Evolutionary conservation across 2,888 invertebrate species (phyloP).

Genomic region (Tachina grossa): DNA sequence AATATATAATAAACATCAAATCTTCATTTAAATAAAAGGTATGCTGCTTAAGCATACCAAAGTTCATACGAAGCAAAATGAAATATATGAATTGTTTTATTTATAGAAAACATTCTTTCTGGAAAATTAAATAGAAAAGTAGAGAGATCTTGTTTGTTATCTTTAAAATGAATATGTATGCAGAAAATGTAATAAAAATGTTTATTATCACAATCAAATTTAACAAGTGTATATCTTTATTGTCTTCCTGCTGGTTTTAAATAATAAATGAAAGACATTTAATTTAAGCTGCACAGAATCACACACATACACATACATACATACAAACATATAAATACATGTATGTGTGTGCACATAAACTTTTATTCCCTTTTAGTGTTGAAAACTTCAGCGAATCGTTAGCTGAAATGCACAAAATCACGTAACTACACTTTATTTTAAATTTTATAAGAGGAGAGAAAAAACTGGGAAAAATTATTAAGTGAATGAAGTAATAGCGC

Average conservation of each 20-base stretch:
- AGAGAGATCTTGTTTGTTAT: slow-evolving; percentile 5
- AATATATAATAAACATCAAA: neutral
- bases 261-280: slow-evolving; percentile 51
- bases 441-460: too few relatives aligned
- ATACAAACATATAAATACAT: too few relatives aligned
- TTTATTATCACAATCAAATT: slow-evolving; percentile 45
- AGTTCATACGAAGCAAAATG: neutral
- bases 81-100: neutral
- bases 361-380: neutral
- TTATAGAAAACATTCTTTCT: neutral
- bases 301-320: slow-evolving; percentile 1
- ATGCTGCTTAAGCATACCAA: neutral
- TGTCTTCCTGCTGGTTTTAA: slow-evolving; percentile 6
- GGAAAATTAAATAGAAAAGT: neutral
- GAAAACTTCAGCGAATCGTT: neutral
- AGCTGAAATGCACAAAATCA: too few relatives aligned
- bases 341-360: neutral
- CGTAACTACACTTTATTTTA: too few relatives aligned
- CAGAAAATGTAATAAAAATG: slow-evolving; percentile 25
- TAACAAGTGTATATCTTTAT: slow-evolving; percentile 34
- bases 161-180: slow-evolving; percentile 16
- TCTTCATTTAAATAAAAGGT: too few relatives aligned
- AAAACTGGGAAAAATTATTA: too few relatives aligned
- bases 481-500: too few relatives aligned
- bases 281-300: slow-evolving; percentile 13